Conservation (phyloP, 2,888 invertebrate genomes). For the Craniophora ligustri region DNA sequence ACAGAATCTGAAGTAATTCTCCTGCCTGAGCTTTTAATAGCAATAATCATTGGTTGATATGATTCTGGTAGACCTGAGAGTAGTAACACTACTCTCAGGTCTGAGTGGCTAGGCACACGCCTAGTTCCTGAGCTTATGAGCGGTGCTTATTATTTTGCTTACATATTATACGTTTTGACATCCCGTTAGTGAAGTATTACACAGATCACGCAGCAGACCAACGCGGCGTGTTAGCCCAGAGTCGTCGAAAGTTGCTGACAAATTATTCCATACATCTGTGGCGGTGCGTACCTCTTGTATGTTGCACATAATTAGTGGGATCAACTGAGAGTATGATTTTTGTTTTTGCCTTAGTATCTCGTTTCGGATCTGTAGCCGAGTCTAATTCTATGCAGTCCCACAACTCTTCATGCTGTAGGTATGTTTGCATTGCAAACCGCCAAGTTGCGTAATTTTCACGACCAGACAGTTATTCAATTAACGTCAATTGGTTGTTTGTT, state of each 20-base stretch:
- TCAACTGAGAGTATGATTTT: too few species aligned
- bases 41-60: constrained; percentile 38
- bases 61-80: constrained; percentile 34
- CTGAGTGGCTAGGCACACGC: constrained; percentile 26
- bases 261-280: too few species aligned
- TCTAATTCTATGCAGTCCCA: too few species aligned
- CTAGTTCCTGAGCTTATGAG: constrained; percentile 44
- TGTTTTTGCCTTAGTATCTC: too few species aligned
- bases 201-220: constrained; percentile 19
- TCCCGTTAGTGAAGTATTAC: constrained; percentile 9
- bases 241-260: constrained; percentile 12
- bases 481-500: too few species aligned
- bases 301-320: too few species aligned
- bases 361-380: too few species aligned
- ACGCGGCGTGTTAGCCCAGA: constrained; percentile 19
- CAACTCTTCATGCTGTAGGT: too few species aligned
- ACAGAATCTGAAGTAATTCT: constrained; percentile 37
- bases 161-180: constrained; percentile 35
- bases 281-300: too few species aligned
- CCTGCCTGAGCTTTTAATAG: constrained; percentile 33
- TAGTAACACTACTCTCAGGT: constrained; percentile 18
- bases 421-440: too few species aligned
- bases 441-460: too few species aligned
- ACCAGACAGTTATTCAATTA: too few species aligned
- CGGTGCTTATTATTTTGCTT: constrained; percentile 34